phyloP scores from a whole-genome alignment of 2,888 invertebrate species.

The Neelides folsomi region DNA sequence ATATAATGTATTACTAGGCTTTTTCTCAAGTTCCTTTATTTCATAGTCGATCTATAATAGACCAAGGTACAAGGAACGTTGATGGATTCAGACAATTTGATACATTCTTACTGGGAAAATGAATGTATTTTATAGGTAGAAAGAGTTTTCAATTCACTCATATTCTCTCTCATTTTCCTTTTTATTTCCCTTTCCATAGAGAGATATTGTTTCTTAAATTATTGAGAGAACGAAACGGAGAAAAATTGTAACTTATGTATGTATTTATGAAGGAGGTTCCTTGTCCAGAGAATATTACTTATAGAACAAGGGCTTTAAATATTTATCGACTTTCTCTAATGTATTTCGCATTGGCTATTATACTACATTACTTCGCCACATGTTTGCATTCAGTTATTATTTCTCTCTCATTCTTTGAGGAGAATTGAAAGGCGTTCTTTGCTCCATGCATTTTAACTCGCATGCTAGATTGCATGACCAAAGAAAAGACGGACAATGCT shows the following conservation, averaged over 20 bases:
- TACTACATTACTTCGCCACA: background rate
- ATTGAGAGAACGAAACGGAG: constrained; percentile 3
- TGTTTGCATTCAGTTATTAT: constrained; percentile 21
- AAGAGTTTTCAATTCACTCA: no score
- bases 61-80: no score
- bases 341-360: constrained; percentile 9
- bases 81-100: no score
- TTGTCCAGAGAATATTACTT: no score
- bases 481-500: no score
- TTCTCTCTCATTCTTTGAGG: background rate
- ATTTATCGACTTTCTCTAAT: constrained; percentile 14
- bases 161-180: no score
- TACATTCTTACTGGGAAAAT: no score
- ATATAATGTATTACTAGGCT: no score
- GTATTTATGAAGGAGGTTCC: background rate
- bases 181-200: background rate
- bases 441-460: background rate
- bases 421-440: no score
- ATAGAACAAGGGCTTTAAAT: constrained; percentile 7
- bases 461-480: constrained; percentile 16
- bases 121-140: no score
- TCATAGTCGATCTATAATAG: no score
- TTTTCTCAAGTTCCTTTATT: no score
- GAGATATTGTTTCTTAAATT: constrained; percentile 5
- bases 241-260: constrained; percentile 1